Evolutionary conservation across 2,888 invertebrate species (phyloP).

Genomic region (Clunio marinus): DNA sequence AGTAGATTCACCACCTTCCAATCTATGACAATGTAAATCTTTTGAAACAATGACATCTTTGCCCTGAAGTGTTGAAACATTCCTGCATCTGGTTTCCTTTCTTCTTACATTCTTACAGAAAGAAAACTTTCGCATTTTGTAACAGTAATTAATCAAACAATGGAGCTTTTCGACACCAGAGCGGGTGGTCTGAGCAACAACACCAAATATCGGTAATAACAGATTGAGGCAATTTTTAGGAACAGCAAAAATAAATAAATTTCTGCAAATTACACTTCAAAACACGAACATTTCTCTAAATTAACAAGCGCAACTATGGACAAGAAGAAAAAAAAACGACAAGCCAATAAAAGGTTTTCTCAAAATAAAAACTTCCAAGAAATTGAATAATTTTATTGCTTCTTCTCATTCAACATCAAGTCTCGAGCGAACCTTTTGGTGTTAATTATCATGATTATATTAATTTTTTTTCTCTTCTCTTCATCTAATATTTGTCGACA

Average conservation of each 20-base stretch:
- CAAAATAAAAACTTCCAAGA: conserved; percentile 35
- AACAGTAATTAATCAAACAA: conserved; percentile 29
- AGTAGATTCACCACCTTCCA: too few species aligned
- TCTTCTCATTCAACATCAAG: neutral
- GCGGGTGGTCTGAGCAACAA: conserved; percentile 36
- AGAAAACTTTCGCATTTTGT: neutral
- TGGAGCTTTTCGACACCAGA: conserved; percentile 39
- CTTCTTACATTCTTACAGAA: too few species aligned
- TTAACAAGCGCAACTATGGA: too few species aligned
- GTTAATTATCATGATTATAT: conserved; percentile 34
- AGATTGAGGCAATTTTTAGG: too few species aligned
- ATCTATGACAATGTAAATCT: too few species aligned
- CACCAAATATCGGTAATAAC: too few species aligned
- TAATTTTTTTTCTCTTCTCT: conserved; percentile 26
- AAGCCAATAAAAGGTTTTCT: conserved; percentile 24
- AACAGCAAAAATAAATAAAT: too few species aligned
- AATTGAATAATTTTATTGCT: conserved; percentile 22
- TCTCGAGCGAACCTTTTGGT: conserved; percentile 23
- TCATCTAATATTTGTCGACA: conserved; percentile 36
- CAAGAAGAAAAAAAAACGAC: neutral
- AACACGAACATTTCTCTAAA: neutral
- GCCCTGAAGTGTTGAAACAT: conserved; percentile 1
- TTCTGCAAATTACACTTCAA: conserved; percentile 8
- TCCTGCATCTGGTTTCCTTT: conserved; percentile 10
- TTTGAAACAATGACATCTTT: neutral